A percentile compares a stretch with the other conserved stretches of the same genome.
phyloP scores from a whole-genome alignment of 1,140 invertebrate genomes.

The Drosophila lacertosa region DNA sequence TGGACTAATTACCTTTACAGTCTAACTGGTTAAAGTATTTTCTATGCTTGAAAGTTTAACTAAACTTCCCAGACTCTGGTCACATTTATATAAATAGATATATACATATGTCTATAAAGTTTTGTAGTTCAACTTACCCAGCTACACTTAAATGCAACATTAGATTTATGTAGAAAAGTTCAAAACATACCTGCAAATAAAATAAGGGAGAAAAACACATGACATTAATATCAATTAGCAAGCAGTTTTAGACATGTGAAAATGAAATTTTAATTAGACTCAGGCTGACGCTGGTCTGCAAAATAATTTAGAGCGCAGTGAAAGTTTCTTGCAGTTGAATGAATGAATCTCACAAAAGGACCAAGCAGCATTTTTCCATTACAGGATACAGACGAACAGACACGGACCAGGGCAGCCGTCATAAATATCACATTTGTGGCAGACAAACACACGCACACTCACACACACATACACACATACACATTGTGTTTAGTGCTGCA shows the following conservation, averaged over 20 bases:
- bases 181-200: constrained; percentile 61
- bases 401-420: constrained; percentile 42
- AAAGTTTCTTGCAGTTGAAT: constrained; percentile 32
- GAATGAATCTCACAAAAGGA: constrained; percentile 24
- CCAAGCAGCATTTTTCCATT: constrained; percentile 40
- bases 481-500: constrained; percentile 73
- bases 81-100: constrained; percentile 5
- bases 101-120: constrained; percentile 28
- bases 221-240: constrained; percentile 77
- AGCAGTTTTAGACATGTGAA: constrained; percentile 45
- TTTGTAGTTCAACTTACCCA: constrained; percentile 30
- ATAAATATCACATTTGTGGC: constrained; percentile 82
- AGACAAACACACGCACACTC: constrained; percentile 51
- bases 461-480: constrained; percentile 6
- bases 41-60: constrained; percentile 10
- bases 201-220: constrained; percentile 29
- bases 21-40: constrained; percentile 8
- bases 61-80: constrained; percentile 2
- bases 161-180: constrained; percentile 21
- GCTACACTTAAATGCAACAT: constrained; percentile 14
- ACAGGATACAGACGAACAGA: background rate
- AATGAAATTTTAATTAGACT: constrained; percentile 75
- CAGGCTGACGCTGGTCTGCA: constrained; percentile 23
- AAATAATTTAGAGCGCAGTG: constrained; percentile 46
- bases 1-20: constrained; percentile 23